Percentiles rank a stretch among this genome's conserved stretches.
Conservation (phyloP, 2,797 vertebrate species). For the Taenioides sp. region DNA sequence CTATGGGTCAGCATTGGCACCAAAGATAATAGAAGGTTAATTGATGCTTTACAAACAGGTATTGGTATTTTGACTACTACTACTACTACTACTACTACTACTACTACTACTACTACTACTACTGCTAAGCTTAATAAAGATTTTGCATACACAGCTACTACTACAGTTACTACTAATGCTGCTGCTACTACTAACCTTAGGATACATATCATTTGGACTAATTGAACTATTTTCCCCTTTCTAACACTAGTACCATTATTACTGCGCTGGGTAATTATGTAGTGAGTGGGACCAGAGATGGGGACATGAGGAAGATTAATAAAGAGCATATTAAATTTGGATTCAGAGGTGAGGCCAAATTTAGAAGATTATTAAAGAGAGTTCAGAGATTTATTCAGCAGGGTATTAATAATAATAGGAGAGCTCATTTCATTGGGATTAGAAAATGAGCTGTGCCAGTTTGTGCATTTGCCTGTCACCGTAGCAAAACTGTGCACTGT, state of each 20-base stretch:
- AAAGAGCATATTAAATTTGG: constrained; percentile 54
- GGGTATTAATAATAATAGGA: constrained; percentile 47
- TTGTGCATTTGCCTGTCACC: too few species aligned
- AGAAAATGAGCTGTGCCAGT: constrained; percentile 43
- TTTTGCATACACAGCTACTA: too few species aligned
- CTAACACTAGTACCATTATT: too few species aligned
- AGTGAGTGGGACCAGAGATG: constrained; percentile 18
- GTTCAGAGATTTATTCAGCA: constrained; percentile 43
- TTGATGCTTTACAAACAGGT: too few species aligned
- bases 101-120: neutral
- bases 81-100: neutral
- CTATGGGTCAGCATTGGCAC: too few species aligned
- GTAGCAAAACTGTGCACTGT: too few species aligned
- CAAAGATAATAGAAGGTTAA: too few species aligned
- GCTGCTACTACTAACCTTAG: neutral
- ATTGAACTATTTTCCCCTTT: too few species aligned
- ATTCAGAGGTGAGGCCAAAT: constrained; percentile 51
- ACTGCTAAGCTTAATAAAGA: neutral
- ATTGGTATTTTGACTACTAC: too few species aligned
- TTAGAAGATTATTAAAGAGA: constrained; percentile 51
- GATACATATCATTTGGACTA: too few species aligned
- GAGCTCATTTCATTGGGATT: constrained; percentile 39
- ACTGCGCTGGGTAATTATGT: neutral
- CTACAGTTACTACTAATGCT: neutral
- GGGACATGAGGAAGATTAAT: constrained; percentile 49